Conservation (phyloP, 2,113 vertebrate genomes). For the Plecotus auritus region DNA sequence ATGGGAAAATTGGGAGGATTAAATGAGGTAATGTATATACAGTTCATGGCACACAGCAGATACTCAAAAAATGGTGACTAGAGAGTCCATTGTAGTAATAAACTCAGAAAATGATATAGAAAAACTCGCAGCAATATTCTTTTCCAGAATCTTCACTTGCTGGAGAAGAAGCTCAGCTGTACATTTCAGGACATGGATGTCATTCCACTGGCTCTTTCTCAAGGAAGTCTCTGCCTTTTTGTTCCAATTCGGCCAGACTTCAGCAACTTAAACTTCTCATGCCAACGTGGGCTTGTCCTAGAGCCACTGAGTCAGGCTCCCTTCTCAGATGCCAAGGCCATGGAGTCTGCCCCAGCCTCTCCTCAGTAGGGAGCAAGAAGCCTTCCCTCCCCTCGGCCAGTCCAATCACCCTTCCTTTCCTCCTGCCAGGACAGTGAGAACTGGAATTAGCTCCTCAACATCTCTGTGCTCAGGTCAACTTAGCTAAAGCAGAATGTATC, state of each 20-base stretch:
- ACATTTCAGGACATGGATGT: background rate
- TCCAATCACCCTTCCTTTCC: background rate
- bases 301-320: background rate
- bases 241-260: background rate
- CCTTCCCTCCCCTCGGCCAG: background rate
- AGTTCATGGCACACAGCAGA: background rate
- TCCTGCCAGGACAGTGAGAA: background rate
- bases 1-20: background rate
- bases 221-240: background rate
- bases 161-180: background rate
- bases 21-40: too few relatives aligned
- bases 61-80: background rate
- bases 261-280: background rate
- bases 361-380: background rate
- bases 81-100: background rate
- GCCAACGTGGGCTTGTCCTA: accelerated
- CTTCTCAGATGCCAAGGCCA: accelerated
- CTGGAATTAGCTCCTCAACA: background rate
- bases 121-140: background rate
- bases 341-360: background rate
- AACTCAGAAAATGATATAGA: background rate
- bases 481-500: background rate
- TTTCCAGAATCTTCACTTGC: background rate
- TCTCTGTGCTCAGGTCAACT: background rate
- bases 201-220: background rate